Percentiles rank a stretch among this genome's conserved stretches.
phyloP scores from a whole-genome alignment of 2,888 invertebrate species.

The Himalopsyche kuldschensis region DNA sequence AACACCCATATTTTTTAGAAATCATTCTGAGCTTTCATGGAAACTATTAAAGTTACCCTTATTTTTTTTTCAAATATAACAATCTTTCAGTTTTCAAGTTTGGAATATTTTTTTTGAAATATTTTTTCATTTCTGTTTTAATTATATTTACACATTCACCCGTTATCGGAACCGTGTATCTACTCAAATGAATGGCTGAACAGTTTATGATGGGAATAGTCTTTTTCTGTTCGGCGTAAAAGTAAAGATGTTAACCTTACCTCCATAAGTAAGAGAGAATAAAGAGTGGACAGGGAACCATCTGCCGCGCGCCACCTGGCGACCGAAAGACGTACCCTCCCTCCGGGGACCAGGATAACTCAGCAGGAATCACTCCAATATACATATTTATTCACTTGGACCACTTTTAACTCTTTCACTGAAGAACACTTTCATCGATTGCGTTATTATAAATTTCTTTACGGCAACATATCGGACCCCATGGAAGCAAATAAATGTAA shows the following conservation, averaged over 20 bases:
- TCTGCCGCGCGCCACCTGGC: slow-evolving; percentile 18
- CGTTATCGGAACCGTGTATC: not conserved
- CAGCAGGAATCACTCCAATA: not conserved
- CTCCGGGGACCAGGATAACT: not conserved
- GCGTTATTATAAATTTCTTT: no score
- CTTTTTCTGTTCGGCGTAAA: not conserved
- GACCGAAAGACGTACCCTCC: not conserved
- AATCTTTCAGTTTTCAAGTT: no score
- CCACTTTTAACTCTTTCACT: not conserved
- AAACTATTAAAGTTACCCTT: no score
- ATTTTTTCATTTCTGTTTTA: not conserved
- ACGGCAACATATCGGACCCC: no score
- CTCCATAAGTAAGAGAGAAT: not conserved
- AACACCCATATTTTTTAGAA: no score
- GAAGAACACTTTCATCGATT: no score
- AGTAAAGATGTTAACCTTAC: not conserved
- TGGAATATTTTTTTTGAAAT: no score
- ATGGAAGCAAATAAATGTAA: no score
- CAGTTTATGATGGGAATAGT: not conserved
- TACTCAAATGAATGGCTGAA: not conserved
- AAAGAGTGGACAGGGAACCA: not conserved
- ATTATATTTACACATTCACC: not conserved
- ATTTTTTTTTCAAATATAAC: no score
- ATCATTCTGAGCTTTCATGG: no score
- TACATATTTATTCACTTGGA: not conserved